Base-by-base conservation (phyloP, 2,888 invertebrate species). In the Nipponacmea schrenckii region DNA sequence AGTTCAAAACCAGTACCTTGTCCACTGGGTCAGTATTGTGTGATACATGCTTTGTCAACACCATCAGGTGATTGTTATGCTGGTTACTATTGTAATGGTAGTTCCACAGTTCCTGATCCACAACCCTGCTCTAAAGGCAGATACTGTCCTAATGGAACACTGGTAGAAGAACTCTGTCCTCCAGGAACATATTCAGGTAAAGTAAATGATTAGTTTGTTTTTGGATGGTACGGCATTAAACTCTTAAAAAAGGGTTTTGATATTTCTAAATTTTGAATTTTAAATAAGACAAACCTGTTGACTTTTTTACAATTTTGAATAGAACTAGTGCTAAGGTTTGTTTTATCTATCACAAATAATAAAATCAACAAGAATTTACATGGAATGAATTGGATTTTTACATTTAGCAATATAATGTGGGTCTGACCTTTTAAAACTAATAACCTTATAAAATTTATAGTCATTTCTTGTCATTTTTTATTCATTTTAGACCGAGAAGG, bases 141-240 rank as follows among this genome's bases (percentile, higher is more conserved):
- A 73, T 87, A 85, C 77, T 87, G 87, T 72, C 83, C 84, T 5
- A 70, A 77, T 17, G 87, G 86, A 14, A 86, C 84, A 2, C 67
- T 81, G 8, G 74, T 77, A 10, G 82, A 86, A 71, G 69, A 76
- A 39, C 72, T 82, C 0, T 87, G 87, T 75, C 71, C 81, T 17
- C 85, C 85, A 8, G 87, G 86, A 26, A 86, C 86, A 44, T 87
- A 81, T 68, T 79, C 82, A 69, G 82, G 86, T 86, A 77, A 67
- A 81, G 80, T 39, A 45, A 5, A 31, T 31, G 5, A 3, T 31
- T 39, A 39, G 39, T 45, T 45, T 39, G 39, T 39, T 39, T 39
- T 2, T 8, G 10, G 31, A 7, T 2, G 31, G 31, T 4, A 31
- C 31, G 17, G 45, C 15, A 15, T 48, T 14, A 48, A 15, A 15